Conservation (phyloP, 2,113 vertebrate genomes). For the Coptodon bakossiorum region DNA sequence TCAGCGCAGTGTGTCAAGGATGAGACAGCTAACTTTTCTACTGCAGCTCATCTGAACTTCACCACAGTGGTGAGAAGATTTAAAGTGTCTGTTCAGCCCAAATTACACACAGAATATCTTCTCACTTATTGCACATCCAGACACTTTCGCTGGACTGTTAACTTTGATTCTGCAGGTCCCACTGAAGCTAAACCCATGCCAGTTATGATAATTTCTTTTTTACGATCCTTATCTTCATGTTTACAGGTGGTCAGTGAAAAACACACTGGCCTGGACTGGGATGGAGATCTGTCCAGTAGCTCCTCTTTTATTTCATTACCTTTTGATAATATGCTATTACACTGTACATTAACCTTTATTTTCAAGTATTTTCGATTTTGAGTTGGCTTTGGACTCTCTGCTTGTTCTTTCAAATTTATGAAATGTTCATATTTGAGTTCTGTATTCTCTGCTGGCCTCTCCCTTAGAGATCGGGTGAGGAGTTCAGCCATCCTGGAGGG, state of each 20-base stretch:
- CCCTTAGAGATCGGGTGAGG: background rate
- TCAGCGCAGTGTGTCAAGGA: background rate
- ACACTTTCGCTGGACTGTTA: background rate
- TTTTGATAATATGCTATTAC: background rate
- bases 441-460: fast-evolving
- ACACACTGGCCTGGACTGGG: background rate
- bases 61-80: background rate
- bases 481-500: background rate
- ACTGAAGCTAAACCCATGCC: background rate
- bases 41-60: background rate
- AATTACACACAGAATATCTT: background rate
- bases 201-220: fast-evolving
- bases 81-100: background rate
- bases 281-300: background rate
- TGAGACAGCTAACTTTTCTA: background rate
- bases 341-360: background rate
- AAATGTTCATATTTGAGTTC: background rate
- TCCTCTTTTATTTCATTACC: background rate
- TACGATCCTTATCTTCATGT: background rate
- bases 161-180: background rate
- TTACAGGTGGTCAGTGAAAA: background rate
- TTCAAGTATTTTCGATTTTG: fast-evolving
- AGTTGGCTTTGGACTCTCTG: background rate
- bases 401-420: fast-evolving
- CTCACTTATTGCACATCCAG: background rate